A percentile compares a stretch with the other conserved stretches of the same genome.
Evolutionary conservation across 1,140 invertebrate genomes (phyloP).

Genomic region (Drosophila rufa): DNA sequence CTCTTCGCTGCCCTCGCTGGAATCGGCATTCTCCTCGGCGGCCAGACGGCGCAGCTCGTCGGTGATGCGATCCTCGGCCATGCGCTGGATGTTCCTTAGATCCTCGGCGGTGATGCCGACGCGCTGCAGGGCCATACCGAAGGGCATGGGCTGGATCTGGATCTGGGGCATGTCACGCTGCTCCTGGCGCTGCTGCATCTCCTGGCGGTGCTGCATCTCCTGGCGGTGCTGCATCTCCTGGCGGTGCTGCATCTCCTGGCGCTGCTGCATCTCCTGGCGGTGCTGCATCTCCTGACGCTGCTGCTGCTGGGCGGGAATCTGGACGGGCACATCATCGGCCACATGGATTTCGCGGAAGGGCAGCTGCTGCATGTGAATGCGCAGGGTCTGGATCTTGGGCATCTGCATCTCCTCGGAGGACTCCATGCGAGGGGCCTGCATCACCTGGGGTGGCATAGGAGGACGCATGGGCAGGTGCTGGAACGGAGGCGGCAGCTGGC

Average conservation of each 20-base stretch:
- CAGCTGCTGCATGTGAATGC: conserved; percentile 84
- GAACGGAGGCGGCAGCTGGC: conserved; percentile 78
- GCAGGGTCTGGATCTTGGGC: conserved; percentile 76
- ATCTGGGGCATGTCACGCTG: conserved; percentile 73
- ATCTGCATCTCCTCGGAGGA: conserved; percentile 66
- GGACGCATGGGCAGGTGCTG: conserved; percentile 84
- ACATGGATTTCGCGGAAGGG: conserved; percentile 81
- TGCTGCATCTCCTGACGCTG: conserved; percentile 51
- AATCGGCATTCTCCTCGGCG: conserved; percentile 80
- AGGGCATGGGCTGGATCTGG: conserved; percentile 79
- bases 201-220: conserved; percentile 51
- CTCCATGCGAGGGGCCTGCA: conserved; percentile 84
- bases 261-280: conserved; percentile 57
- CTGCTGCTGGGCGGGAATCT: conserved; percentile 65
- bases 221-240: conserved; percentile 40
- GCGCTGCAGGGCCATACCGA: conserved; percentile 83
- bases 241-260: conserved; percentile 43
- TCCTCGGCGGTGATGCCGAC: conserved; percentile 88
- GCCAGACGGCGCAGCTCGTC: conserved; percentile 85
- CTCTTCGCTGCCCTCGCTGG: conserved; percentile 77
- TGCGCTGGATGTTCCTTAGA: conserved; percentile 87
- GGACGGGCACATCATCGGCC: conserved; percentile 77
- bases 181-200: conserved; percentile 54
- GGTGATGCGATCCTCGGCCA: conserved; percentile 85
- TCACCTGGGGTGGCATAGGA: conserved; percentile 84